phyloP scores from a whole-genome alignment of 2,113 vertebrate species.

The Mesitornis unicolor region DNA sequence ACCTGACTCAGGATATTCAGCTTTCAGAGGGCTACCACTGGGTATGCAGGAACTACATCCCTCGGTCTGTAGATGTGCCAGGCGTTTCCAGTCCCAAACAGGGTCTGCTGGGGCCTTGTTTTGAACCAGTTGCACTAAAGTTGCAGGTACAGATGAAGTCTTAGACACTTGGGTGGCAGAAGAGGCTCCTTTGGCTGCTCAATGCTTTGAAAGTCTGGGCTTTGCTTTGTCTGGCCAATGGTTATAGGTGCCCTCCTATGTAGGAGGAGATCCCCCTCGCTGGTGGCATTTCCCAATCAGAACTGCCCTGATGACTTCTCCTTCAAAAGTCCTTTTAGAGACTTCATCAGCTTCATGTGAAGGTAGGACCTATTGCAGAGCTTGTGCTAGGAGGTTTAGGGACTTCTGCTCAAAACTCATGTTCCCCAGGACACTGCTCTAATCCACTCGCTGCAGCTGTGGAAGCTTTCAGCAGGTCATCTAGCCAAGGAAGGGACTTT shows the following conservation, averaged over 20 bases:
- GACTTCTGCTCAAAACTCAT: rapidly evolving
- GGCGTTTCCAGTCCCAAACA: not conserved
- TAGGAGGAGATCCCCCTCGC: not conserved
- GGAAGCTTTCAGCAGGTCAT: not conserved
- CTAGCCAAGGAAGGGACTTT: not conserved
- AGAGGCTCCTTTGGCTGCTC: not conserved
- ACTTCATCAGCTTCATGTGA: not conserved
- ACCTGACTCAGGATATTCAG: not conserved
- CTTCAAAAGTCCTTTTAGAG: not conserved
- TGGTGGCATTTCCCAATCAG: not conserved
- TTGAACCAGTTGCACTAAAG: not conserved
- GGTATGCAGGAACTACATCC: not conserved
- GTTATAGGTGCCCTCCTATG: rapidly evolving
- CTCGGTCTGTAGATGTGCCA: not conserved
- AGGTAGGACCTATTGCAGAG: not conserved
- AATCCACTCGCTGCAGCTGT: not conserved
- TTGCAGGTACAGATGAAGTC: not conserved
- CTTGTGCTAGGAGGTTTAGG: not conserved
- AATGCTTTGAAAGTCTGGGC: not conserved
- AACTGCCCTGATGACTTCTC: rapidly evolving
- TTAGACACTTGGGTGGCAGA: not conserved
- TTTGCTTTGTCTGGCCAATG: not conserved
- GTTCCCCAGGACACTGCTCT: not conserved
- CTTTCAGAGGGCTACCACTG: not conserved
- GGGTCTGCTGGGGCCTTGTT: not conserved